Conservation (phyloP, 2,797 vertebrate genomes). For the Coregonus ussuriensis region DNA sequence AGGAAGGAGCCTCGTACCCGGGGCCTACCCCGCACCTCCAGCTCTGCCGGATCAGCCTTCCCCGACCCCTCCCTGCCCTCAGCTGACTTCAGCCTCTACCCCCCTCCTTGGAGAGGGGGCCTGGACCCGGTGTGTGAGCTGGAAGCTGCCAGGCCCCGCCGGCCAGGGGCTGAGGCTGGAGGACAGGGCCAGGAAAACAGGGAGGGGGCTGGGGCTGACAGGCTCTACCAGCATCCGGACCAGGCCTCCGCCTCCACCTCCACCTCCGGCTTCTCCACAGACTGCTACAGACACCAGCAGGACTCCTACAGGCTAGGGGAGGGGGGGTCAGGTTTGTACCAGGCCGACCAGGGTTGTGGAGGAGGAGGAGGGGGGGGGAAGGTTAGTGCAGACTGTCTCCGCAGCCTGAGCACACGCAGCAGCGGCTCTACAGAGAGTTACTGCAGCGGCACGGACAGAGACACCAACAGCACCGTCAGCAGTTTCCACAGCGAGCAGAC, state of each 20-base stretch:
- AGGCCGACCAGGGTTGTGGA: constrained; percentile 73
- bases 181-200: constrained; percentile 72
- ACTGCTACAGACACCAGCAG: constrained; percentile 67
- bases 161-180: constrained; percentile 74
- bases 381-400: constrained; percentile 90
- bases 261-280: constrained; percentile 66
- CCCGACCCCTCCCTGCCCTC: constrained; percentile 87
- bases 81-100: constrained; percentile 87
- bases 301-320: constrained; percentile 65
- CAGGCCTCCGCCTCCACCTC: constrained; percentile 76
- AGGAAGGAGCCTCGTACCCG: constrained; percentile 94
- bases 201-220: constrained; percentile 53
- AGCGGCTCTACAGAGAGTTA: constrained; percentile 97
- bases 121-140: constrained; percentile 95
- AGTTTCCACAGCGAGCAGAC: constrained; percentile 84
- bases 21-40: constrained; percentile 95
- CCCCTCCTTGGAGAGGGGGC: constrained; percentile 85
- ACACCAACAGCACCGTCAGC: constrained; percentile 96
- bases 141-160: constrained; percentile 84
- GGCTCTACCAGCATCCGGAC: constrained; percentile 72
- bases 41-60: constrained; percentile 93
- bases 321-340: constrained; percentile 77
- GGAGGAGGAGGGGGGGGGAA: constrained; percentile 83
- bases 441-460: constrained; percentile 90
- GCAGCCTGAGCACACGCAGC: constrained; percentile 93